Percentiles rank a stretch among this genome's conserved stretches.
phyloP scores from a whole-genome alignment of 2,113 vertebrate genomes.

The Lepidothrix coronata region DNA sequence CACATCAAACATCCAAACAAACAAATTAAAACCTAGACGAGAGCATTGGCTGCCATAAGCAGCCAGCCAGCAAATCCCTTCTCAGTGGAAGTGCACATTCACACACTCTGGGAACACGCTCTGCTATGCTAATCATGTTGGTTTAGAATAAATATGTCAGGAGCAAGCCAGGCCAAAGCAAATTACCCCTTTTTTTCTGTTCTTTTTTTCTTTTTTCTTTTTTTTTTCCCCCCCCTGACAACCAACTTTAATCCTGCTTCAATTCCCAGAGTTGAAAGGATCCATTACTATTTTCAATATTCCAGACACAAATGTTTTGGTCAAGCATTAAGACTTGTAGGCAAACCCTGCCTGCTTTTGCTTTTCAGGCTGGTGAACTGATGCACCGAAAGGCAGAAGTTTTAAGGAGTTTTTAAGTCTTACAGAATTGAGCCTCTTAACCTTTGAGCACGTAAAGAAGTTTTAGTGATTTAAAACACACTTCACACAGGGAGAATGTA shows the following conservation, averaged over 20 bases:
- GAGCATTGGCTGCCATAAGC: not conserved
- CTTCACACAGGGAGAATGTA: fast-evolving
- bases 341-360: not conserved
- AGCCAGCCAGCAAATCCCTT: slow-evolving; percentile 57
- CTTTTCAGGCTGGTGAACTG: not conserved
- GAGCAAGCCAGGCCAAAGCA: slow-evolving; percentile 29
- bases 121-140: slow-evolving; percentile 26
- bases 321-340: not conserved
- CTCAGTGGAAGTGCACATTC: not conserved
- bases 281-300: not conserved
- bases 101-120: not conserved
- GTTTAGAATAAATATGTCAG: slow-evolving; percentile 18
- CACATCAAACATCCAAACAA: slow-evolving; percentile 51
- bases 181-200: not conserved
- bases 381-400: not conserved
- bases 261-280: not conserved
- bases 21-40: slow-evolving; percentile 53
- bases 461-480: not conserved
- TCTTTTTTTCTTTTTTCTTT: not conserved
- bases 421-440: not conserved
- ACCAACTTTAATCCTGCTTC: not conserved
- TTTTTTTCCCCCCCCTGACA: not conserved
- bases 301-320: not conserved
- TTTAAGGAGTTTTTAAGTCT: not conserved
- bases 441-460: not conserved